These are phyloP conservation scores for Athalia cordata DNA, from an alignment of 2,888 invertebrate species.

Conservation along the genomic window DNA sequence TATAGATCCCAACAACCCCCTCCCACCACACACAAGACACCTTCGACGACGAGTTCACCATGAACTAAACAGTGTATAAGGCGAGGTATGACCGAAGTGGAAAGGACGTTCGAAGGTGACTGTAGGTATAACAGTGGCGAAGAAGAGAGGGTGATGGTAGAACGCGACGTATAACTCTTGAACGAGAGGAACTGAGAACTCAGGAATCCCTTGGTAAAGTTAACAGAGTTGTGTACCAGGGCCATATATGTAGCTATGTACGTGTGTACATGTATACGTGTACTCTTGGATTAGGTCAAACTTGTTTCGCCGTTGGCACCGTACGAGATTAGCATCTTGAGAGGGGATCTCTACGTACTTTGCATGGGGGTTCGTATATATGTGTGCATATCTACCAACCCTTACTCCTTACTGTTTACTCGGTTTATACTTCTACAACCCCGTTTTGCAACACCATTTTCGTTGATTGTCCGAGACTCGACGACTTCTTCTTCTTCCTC, in stretches of 20 bases:
- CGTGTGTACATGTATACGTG: not conserved
- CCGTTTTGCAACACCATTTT: not conserved
- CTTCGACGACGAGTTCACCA: too few relatives aligned
- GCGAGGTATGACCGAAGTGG: not conserved
- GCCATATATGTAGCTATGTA: not conserved
- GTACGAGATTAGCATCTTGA: slow-evolving; percentile 38
- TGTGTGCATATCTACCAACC: too few relatives aligned
- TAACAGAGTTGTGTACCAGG: slow-evolving; percentile 9
- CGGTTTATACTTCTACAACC: not conserved
- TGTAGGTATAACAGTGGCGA: not conserved
- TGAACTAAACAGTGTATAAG: not conserved
- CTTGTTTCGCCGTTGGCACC: slow-evolving; percentile 31
- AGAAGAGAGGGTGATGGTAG: not conserved
- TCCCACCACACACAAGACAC: too few relatives aligned
- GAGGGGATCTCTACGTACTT: slow-evolving; percentile 22
- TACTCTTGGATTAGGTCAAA: slow-evolving; percentile 29
- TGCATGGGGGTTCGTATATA: slow-evolving; percentile 7
- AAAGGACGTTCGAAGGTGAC: not conserved
- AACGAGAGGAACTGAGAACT: slow-evolving; percentile 51
- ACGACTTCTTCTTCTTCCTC: not conserved
- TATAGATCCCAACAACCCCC: not conserved
- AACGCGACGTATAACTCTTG: not conserved
- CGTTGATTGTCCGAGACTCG: not conserved
- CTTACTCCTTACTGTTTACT: not conserved
- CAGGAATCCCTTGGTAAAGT: slow-evolving; percentile 50